Percentiles rank a stretch among this genome's conserved stretches.
phyloP scores from a whole-genome alignment of 2,888 invertebrate genomes.

The Limnephilus auricula region DNA sequence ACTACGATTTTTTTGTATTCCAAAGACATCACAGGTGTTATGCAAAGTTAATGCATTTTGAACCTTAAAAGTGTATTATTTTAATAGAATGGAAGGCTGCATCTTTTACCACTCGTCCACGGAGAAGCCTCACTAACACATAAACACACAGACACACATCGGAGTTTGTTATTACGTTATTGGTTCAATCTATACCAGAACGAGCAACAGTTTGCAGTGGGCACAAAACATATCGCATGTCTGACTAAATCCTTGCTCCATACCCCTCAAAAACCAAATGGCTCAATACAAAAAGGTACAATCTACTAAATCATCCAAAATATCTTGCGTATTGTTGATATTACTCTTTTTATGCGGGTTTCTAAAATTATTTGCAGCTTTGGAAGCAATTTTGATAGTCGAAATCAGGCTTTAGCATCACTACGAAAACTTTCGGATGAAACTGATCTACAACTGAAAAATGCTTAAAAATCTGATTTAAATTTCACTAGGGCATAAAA shows the following conservation, averaged over 20 bases:
- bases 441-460: background rate
- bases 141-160: constrained; percentile 4
- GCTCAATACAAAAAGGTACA: background rate
- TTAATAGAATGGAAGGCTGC: background rate
- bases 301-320: background rate
- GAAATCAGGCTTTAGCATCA: constrained; percentile 26
- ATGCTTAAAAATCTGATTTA: background rate
- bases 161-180: constrained; percentile 27
- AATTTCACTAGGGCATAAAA: background rate
- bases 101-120: constrained; percentile 12
- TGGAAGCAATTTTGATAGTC: background rate
- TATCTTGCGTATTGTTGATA: background rate
- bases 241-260: background rate
- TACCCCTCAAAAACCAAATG: background rate
- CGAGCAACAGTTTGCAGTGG: constrained; percentile 61
- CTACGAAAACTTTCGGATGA: constrained; percentile 1
- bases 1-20: background rate
- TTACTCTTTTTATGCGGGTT: background rate
- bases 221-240: constrained; percentile 55
- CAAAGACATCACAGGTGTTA: background rate
- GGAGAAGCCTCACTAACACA: constrained; percentile 38
- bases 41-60: background rate
- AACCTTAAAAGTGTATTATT: background rate
- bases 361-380: background rate
- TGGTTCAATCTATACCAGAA: constrained; percentile 50